A percentile compares a stretch with the other conserved stretches of the same genome.
Conservation (phyloP, 2,797 vertebrate species). For the Eospalax fontanierii region DNA sequence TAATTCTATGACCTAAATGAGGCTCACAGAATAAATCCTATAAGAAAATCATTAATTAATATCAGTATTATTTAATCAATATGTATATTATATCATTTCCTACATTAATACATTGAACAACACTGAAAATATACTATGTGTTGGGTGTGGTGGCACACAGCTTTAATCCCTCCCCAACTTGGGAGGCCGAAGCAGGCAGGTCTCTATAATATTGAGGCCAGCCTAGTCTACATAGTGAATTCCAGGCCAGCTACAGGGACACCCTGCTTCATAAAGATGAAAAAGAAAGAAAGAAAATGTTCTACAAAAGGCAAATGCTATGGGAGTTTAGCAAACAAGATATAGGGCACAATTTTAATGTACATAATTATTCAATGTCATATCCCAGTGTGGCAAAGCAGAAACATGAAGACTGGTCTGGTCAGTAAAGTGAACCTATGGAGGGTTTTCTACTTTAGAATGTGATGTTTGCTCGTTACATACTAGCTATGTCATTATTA, state of each 20-base stretch:
- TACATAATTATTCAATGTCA: neutral
- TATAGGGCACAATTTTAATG: neutral
- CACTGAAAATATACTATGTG: too few relatives aligned
- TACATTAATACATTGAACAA: neutral
- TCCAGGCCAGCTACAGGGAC: too few relatives aligned
- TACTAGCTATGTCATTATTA: neutral
- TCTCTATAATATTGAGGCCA: too few relatives aligned
- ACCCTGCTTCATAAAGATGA: too few relatives aligned
- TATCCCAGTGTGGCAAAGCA: neutral
- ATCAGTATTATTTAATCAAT: conserved; percentile 31
- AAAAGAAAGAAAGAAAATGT: neutral
- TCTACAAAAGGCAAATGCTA: neutral
- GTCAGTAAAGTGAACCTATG: neutral
- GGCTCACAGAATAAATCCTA: neutral
- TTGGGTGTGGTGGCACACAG: too few relatives aligned
- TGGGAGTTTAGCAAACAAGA: conserved; percentile 13
- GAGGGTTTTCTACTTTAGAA: too few relatives aligned
- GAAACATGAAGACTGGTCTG: neutral
- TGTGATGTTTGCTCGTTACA: too few relatives aligned
- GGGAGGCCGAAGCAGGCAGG: too few relatives aligned
- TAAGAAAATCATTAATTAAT: neutral
- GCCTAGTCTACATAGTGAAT: too few relatives aligned
- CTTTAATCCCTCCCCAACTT: too few relatives aligned
- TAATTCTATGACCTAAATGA: conserved; percentile 1
- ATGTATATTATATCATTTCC: conserved; percentile 11